Evolutionary conservation across 2,113 vertebrate species (phyloP).

Genomic region (Microtus pennsylvanicus): DNA sequence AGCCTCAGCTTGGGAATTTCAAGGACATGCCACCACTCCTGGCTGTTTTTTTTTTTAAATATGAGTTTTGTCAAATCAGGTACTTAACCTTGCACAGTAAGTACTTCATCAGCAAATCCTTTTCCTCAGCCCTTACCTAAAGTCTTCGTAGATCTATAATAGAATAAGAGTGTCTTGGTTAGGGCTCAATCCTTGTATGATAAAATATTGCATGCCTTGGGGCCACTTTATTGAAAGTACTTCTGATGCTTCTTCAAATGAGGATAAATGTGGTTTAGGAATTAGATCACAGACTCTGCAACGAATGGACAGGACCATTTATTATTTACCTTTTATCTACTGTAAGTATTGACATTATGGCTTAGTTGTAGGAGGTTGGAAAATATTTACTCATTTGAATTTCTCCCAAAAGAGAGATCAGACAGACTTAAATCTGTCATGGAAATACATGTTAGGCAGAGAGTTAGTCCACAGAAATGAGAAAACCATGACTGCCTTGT

Average conservation of each 20-base stretch:
- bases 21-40: neutral
- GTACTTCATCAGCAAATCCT: too few species aligned
- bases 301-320: neutral
- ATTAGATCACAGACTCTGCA: constrained; percentile 38
- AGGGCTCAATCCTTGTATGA: neutral
- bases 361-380: neutral
- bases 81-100: neutral
- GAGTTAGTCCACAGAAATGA: neutral
- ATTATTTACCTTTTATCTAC: neutral
- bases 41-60: neutral
- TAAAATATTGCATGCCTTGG: neutral
- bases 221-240: constrained; percentile 31
- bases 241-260: constrained; percentile 1
- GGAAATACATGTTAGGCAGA: neutral
- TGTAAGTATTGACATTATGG: constrained; percentile 21
- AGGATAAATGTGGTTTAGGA: constrained; percentile 43
- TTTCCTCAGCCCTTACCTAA: neutral
- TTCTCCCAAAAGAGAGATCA: constrained; percentile 29
- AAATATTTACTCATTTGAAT: constrained; percentile 58
- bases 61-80: neutral
- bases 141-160: constrained; percentile 30
- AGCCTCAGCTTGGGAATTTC: too few species aligned
- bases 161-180: neutral
- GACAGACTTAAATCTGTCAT: neutral
- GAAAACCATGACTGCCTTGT: neutral